Evolutionary conservation across 2,888 invertebrate genomes (phyloP).

Genomic region (Spialia ferax): DNA sequence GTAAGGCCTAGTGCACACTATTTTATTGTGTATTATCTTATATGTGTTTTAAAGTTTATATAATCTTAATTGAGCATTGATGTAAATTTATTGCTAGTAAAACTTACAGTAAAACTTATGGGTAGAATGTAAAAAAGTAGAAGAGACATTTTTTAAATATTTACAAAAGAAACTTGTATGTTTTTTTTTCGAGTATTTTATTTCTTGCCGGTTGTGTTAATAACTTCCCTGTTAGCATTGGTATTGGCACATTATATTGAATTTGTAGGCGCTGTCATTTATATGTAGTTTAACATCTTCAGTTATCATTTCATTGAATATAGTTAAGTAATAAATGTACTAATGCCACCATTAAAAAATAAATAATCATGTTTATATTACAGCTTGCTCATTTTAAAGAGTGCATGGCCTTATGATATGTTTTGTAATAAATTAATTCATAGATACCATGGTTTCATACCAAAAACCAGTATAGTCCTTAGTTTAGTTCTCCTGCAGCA

Average conservation of each 20-base stretch:
- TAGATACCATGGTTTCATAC: slow-evolving; percentile 4
- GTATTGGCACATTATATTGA: too few relatives aligned
- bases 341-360: too few relatives aligned
- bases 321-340: too few relatives aligned
- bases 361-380: too few relatives aligned
- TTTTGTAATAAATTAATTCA: neutral
- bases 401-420: neutral
- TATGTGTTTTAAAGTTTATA: neutral
- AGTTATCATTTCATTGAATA: too few relatives aligned
- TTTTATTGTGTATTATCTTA: neutral
- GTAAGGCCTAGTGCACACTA: neutral
- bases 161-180: neutral
- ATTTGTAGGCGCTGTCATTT: too few relatives aligned
- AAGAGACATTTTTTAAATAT: neutral
- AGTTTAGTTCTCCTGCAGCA: neutral
- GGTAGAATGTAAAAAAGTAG: neutral
- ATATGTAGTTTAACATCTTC: too few relatives aligned
- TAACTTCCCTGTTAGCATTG: neutral
- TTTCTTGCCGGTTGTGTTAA: neutral
- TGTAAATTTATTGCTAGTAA: neutral
- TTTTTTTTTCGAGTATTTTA: neutral
- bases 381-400: neutral
- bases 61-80: neutral
- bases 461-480: slow-evolving; percentile 4
- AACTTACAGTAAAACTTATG: neutral